A percentile compares a stretch with the other conserved stretches of the same genome.
phyloP scores from a whole-genome alignment of 2,797 vertebrate genomes.

The Chromis chromis region DNA sequence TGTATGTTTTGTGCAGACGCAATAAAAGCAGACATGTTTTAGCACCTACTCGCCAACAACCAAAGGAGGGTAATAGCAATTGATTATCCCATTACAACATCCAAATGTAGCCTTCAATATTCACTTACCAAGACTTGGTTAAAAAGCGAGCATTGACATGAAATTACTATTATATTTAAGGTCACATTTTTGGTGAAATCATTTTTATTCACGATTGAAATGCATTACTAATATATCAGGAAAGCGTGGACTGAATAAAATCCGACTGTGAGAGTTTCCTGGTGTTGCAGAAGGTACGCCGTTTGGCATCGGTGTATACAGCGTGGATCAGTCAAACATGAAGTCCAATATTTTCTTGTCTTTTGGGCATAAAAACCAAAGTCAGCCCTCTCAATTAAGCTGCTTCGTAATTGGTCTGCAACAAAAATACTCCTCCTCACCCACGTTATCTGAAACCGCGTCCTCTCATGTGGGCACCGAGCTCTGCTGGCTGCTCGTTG shows the following conservation, averaged over 20 bases:
- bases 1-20: slow-evolving; percentile 3
- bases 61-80: neutral
- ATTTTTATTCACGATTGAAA: neutral
- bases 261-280: neutral
- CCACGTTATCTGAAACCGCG: slow-evolving; percentile 59
- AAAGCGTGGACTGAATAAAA: neutral
- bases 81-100: slow-evolving; percentile 20
- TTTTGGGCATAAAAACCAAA: slow-evolving; percentile 41
- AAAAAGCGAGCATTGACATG: slow-evolving; percentile 8
- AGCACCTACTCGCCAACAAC: neutral
- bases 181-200: slow-evolving; percentile 9
- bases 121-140: neutral
- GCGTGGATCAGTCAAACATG: slow-evolving; percentile 32
- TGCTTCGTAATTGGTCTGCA: slow-evolving; percentile 53
- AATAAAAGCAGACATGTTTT: slow-evolving; percentile 18
- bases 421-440: slow-evolving; percentile 54
- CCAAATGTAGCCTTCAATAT: slow-evolving; percentile 8
- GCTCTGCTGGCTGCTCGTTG: slow-evolving; percentile 53
- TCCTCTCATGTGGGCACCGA: slow-evolving; percentile 54
- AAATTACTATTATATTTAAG: slow-evolving; percentile 1
- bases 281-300: slow-evolving; percentile 17
- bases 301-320: slow-evolving; percentile 18
- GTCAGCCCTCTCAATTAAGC: slow-evolving; percentile 58
- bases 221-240: neutral
- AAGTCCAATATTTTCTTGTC: slow-evolving; percentile 37